phyloP scores from a whole-genome alignment of 2,888 invertebrate genomes.

The Dermolepida albohirtum region DNA sequence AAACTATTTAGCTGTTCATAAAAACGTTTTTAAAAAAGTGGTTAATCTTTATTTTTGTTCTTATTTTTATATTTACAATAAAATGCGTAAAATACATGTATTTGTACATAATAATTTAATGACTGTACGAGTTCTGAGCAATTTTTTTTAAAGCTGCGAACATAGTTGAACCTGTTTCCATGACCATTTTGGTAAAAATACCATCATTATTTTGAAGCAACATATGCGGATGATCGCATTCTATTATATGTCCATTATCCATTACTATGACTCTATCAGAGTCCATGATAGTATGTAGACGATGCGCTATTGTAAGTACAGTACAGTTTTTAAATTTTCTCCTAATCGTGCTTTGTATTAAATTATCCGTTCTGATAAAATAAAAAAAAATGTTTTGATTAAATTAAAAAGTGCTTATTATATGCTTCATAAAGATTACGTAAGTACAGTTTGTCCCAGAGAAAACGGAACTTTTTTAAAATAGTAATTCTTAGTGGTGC shows the following conservation, averaged over 20 bases:
- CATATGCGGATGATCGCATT: constrained; percentile 82
- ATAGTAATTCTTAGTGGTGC: too few relatives aligned
- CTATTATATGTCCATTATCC: constrained; percentile 80
- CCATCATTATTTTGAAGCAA: constrained; percentile 72
- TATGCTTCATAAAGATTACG: too few relatives aligned
- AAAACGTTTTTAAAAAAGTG: too few relatives aligned
- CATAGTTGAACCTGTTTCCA: constrained; percentile 72
- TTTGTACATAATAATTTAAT: not conserved
- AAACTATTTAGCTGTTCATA: too few relatives aligned
- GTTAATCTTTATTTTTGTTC: too few relatives aligned
- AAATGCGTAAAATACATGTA: not conserved
- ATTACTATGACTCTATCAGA: constrained; percentile 84
- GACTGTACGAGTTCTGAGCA: constrained; percentile 42
- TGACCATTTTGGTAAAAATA: constrained; percentile 74
- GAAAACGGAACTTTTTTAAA: too few relatives aligned
- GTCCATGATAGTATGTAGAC: constrained; percentile 87
- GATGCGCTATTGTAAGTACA: constrained; percentile 85
- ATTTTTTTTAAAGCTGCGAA: constrained; percentile 45
- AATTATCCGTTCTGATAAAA: constrained; percentile 71
- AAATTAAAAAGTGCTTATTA: not conserved
- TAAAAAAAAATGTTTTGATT: not conserved
- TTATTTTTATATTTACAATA: too few relatives aligned
- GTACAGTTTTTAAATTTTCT: constrained; percentile 80
- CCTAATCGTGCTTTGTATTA: constrained; percentile 82
- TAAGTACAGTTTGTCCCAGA: too few relatives aligned